Conservation (phyloP, 2,797 vertebrate genomes). For the Zalophus californianus region DNA sequence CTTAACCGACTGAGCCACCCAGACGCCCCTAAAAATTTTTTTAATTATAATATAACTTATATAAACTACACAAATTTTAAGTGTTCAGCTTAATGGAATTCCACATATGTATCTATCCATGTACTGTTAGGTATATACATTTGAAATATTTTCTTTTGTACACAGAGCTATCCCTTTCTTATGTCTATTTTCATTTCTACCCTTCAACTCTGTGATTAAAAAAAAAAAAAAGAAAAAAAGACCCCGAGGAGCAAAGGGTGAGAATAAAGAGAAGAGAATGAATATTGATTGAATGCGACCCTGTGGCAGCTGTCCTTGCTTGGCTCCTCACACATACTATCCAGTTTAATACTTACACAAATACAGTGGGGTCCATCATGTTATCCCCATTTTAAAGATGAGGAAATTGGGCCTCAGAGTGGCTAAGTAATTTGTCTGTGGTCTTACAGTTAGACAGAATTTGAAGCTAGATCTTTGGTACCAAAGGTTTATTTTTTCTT, state of each 20-base stretch:
- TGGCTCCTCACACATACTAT: neutral
- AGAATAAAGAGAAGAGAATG: neutral
- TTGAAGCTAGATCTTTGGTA: neutral
- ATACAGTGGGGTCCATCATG: too few species aligned
- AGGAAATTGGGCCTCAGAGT: neutral
- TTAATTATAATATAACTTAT: neutral
- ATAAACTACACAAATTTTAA: conserved; percentile 26
- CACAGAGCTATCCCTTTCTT: neutral
- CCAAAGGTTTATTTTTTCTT: neutral
- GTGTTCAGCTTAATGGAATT: neutral
- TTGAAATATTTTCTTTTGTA: neutral
- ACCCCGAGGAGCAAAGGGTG: neutral
- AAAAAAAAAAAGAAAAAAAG: neutral
- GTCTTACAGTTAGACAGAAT: neutral
- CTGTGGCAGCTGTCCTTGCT: accelerated
- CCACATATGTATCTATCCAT: neutral
- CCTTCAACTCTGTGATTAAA: neutral
- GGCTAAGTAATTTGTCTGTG: neutral
- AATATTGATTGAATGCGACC: too few species aligned
- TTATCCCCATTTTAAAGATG: neutral
- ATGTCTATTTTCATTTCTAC: neutral
- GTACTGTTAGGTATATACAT: neutral
- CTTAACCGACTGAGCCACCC: too few species aligned
- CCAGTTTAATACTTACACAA: neutral
- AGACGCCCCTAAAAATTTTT: neutral